Evolutionary conservation across 64 coral and sea anemone genomes (phyloP).

Genomic region (Hydrozoanthus tunicans): DNA sequence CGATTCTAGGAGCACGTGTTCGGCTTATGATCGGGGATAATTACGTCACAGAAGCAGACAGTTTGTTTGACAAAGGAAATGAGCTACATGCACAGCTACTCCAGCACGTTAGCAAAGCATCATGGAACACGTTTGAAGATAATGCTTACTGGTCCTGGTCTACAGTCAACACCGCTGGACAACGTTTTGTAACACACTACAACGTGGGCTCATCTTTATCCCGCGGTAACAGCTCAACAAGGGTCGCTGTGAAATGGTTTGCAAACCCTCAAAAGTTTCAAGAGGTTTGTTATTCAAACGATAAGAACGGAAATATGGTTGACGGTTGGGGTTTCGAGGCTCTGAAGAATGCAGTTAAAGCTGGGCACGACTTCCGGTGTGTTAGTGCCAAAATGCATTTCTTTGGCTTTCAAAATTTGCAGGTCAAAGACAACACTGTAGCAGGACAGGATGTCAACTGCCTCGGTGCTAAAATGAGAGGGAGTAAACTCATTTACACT

Average conservation of each 20-base stretch:
- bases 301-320: conserved; percentile 45
- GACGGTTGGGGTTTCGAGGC: conserved; percentile 51
- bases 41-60: conserved; percentile 69
- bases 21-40: conserved; percentile 38
- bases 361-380: conserved; percentile 76
- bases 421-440: conserved; percentile 37
- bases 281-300: conserved; percentile 61
- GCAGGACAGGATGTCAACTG: conserved; percentile 62
- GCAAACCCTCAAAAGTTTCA: conserved; percentile 46
- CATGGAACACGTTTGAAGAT: conserved; percentile 79
- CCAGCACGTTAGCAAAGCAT: conserved; percentile 78
- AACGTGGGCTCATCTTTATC: conserved; percentile 74
- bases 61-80: conserved; percentile 54
- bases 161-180: conserved; percentile 71
- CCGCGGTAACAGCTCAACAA: conserved; percentile 49
- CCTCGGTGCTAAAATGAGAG: conserved; percentile 46
- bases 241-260: conserved; percentile 73
- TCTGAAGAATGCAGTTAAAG: conserved; percentile 49
- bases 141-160: conserved; percentile 90
- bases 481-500: conserved; percentile 52
- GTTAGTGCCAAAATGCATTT: conserved; percentile 51
- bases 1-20: conserved; percentile 76
- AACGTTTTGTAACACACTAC: conserved; percentile 52
- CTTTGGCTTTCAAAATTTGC: conserved; percentile 78
- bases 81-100: conserved; percentile 74